These are phyloP conservation scores for Meleagris gallopavo DNA, from an alignment of 2,113 vertebrate genomes.

Conservation along the genomic window DNA sequence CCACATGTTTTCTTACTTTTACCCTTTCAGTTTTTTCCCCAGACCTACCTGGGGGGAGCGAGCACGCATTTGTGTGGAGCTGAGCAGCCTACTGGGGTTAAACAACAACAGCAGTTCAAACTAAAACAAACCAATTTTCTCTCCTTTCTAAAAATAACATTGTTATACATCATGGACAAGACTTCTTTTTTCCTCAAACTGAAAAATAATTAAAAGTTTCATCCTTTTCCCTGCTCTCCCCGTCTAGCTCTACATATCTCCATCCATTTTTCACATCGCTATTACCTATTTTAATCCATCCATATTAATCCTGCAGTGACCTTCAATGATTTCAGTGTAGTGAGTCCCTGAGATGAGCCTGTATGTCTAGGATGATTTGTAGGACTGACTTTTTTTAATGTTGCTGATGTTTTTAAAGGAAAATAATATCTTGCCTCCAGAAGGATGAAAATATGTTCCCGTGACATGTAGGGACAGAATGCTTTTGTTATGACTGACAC, in stretches of 20 bases:
- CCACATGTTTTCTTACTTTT: neutral
- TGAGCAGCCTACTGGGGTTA: neutral
- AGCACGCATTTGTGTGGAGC: neutral
- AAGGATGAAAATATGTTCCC: slow-evolving; percentile 36
- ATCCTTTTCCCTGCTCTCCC: neutral
- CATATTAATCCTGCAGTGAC: slow-evolving; percentile 27
- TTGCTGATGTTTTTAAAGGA: neutral
- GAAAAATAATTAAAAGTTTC: slow-evolving; percentile 28
- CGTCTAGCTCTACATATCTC: neutral
- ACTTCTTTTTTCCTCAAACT: neutral
- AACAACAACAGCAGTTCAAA: neutral
- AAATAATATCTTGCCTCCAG: slow-evolving; percentile 5
- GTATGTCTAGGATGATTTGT: slow-evolving; percentile 12
- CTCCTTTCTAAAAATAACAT: slow-evolving; percentile 4
- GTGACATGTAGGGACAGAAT: neutral
- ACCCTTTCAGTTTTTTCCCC: neutral
- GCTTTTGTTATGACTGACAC: slow-evolving; percentile 6
- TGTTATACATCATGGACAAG: neutral
- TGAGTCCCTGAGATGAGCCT: neutral
- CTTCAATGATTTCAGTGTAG: neutral
- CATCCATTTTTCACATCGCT: slow-evolving; percentile 12
- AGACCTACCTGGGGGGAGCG: neutral
- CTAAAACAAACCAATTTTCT: neutral
- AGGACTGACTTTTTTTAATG: neutral
- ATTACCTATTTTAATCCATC: slow-evolving; percentile 46